Conservation (phyloP, 2,888 invertebrate genomes). For the Dyspetes luteomarginatus region DNA sequence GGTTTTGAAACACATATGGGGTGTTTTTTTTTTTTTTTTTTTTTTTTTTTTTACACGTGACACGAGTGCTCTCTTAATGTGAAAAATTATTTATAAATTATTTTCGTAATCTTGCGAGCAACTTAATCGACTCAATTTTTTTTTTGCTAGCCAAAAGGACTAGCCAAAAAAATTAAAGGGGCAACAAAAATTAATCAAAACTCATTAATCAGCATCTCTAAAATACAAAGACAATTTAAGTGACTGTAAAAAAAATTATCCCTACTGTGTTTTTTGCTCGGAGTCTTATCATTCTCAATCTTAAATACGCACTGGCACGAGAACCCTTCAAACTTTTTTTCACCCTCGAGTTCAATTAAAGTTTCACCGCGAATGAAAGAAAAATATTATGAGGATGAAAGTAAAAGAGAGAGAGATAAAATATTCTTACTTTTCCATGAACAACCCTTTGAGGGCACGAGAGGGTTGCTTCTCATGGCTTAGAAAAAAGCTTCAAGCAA, state of each 20-base stretch:
- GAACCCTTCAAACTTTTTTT: background rate
- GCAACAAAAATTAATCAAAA: background rate
- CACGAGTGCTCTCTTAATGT: too few species aligned
- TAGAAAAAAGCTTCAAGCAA: background rate
- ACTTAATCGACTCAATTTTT: too few species aligned
- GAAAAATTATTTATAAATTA: too few species aligned
- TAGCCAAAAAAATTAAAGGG: too few species aligned
- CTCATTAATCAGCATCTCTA: background rate
- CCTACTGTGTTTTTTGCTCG: background rate
- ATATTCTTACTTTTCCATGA: background rate
- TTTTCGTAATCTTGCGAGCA: too few species aligned
- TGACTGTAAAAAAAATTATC: background rate
- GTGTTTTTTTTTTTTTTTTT: too few species aligned
- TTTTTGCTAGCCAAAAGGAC: too few species aligned
- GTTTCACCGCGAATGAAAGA: conserved; percentile 48
- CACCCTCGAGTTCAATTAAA: conserved; percentile 30
- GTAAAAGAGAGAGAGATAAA: background rate
- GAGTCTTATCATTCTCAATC: background rate
- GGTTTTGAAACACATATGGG: too few species aligned
- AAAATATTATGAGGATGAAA: conserved; percentile 39
- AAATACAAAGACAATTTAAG: background rate
- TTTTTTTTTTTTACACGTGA: too few species aligned
- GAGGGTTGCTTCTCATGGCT: background rate
- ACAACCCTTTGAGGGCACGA: background rate
- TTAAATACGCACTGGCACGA: background rate